phyloP scores from a whole-genome alignment of 2,888 invertebrate species.

The Callinectes sapidus region DNA sequence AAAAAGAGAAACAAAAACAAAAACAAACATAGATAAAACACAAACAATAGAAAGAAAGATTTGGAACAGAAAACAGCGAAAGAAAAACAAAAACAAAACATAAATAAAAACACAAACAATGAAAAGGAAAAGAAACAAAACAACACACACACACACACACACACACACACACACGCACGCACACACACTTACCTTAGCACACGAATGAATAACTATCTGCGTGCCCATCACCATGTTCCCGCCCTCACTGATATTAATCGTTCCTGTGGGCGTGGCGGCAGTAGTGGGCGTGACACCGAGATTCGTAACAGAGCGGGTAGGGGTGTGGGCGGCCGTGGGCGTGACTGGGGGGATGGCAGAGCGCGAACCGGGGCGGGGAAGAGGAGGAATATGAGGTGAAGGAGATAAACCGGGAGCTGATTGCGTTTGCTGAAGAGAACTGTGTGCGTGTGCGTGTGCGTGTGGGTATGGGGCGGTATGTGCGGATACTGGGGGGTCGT shows the following conservation, averaged over 20 bases:
- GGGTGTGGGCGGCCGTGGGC: neutral
- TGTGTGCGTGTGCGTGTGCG: neutral
- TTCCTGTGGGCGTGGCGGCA: neutral
- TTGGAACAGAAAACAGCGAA: neutral
- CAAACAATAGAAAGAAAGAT: too few relatives aligned
- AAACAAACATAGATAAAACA: too few relatives aligned
- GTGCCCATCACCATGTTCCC: constrained; percentile 35
- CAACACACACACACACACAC: neutral
- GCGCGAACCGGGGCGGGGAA: neutral
- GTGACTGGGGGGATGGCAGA: neutral
- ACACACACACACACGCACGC: neutral
- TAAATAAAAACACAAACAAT: too few relatives aligned
- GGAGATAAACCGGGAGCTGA: constrained; percentile 16
- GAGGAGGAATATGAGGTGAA: neutral
- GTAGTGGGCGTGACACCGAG: neutral
- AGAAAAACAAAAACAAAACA: neutral
- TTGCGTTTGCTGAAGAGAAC: neutral
- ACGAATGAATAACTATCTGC: constrained; percentile 38
- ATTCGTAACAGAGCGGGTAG: neutral
- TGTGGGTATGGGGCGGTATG: neutral
- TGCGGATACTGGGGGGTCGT: neutral
- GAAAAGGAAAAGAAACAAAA: neutral
- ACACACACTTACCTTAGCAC: neutral
- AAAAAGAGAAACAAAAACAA: too few relatives aligned
- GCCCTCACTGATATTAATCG: neutral